A percentile compares a stretch with the other conserved stretches of the same genome.
These are phyloP conservation scores for Melanostoma mellinum DNA, from an alignment of 2,888 invertebrate species.

Conservation along the genomic window DNA sequence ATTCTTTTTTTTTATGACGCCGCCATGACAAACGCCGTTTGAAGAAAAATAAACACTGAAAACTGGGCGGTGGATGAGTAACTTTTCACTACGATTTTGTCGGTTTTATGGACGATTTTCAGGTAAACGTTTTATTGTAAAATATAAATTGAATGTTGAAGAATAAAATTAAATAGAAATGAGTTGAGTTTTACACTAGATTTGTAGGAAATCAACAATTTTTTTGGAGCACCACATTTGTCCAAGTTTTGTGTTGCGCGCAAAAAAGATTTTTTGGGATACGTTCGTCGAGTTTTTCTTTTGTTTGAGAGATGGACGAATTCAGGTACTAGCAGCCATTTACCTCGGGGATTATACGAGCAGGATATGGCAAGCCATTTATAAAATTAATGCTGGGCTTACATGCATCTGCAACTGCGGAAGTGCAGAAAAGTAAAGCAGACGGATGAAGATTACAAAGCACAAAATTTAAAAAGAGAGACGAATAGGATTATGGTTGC, in stretches of 20 bases:
- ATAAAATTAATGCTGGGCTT: too few species aligned
- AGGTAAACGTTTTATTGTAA: slow-evolving; percentile 10
- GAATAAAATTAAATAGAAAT: slow-evolving; percentile 13
- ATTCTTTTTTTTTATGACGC: slow-evolving; percentile 50
- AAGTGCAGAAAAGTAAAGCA: too few species aligned
- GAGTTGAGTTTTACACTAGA: slow-evolving; percentile 16
- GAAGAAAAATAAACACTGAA: slow-evolving; percentile 69
- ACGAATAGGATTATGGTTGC: too few species aligned
- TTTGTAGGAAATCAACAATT: slow-evolving; percentile 51
- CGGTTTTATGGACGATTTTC: background rate
- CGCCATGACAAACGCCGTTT: slow-evolving; percentile 69
- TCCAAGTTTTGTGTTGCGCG: slow-evolving; percentile 55
- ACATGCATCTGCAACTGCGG: too few species aligned
- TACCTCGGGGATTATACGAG: too few species aligned
- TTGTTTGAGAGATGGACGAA: background rate
- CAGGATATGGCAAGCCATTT: too few species aligned
- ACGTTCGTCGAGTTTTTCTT: slow-evolving; percentile 28
- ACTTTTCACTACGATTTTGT: slow-evolving; percentile 34
- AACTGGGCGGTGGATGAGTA: slow-evolving; percentile 55
- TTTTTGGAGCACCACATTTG: slow-evolving; percentile 57
- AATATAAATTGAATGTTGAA: slow-evolving; percentile 14
- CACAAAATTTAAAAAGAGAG: too few species aligned
- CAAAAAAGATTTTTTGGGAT: slow-evolving; percentile 52
- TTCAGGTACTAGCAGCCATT: slow-evolving; percentile 15
- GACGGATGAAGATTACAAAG: too few species aligned